Percentiles rank a stretch among this genome's conserved stretches.
Evolutionary conservation across 2,797 vertebrate species (phyloP).

Genomic region (Sternarchorhynchus goeldii): DNA sequence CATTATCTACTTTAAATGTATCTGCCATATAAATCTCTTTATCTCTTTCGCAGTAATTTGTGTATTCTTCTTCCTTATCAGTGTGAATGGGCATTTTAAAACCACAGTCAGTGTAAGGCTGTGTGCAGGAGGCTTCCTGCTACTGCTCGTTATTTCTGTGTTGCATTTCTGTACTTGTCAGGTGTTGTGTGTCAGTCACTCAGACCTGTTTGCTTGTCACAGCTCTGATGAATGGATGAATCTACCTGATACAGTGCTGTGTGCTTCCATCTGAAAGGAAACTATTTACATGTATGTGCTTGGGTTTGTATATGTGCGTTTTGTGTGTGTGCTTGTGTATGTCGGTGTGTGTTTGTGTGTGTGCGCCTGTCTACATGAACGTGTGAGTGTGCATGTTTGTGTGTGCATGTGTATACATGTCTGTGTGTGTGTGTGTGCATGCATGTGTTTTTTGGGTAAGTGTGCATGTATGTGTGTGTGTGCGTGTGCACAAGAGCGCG

Average conservation of each 20-base stretch:
- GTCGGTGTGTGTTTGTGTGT: not conserved
- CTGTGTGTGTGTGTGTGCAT: not conserved
- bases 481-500: too few relatives aligned
- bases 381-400: not conserved
- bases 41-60: not conserved
- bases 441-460: too few relatives aligned
- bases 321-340: too few relatives aligned
- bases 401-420: not conserved
- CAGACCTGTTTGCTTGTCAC: not conserved
- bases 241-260: not conserved
- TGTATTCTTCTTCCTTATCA: not conserved
- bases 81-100: not conserved
- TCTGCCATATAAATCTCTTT: not conserved
- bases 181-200: not conserved
- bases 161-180: not conserved
- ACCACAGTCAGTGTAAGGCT: not conserved
- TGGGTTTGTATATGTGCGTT: not conserved
- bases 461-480: not conserved
- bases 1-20: conserved; percentile 2
- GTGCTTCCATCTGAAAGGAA: not conserved
- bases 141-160: not conserved
- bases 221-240: not conserved
- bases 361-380: too few relatives aligned
- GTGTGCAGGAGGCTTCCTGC: not conserved
- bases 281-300: not conserved